Percentiles rank a stretch among this genome's conserved stretches.
Conservation (phyloP, 2,888 invertebrate genomes). For the Ormyrus nitidulus region DNA sequence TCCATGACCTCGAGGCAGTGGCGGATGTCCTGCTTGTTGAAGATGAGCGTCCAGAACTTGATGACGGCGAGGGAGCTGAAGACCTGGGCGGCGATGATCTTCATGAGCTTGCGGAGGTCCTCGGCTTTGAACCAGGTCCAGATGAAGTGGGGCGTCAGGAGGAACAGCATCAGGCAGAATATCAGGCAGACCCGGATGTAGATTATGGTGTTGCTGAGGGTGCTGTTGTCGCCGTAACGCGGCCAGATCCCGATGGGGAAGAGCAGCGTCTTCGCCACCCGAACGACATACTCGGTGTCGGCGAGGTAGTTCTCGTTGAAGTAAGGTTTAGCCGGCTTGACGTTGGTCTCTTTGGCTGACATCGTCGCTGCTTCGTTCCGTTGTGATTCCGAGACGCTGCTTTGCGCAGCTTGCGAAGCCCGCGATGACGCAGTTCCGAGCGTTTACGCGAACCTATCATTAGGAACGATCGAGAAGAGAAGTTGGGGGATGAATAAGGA, state of each 20-base stretch:
- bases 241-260: constrained; percentile 71
- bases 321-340: constrained; percentile 7
- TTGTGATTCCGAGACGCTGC: background rate
- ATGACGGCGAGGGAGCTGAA: constrained; percentile 68
- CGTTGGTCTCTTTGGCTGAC: constrained; percentile 12
- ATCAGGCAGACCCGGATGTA: constrained; percentile 61
- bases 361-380: background rate
- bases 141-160: constrained; percentile 67
- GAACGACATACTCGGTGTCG: constrained; percentile 65
- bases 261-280: constrained; percentile 64
- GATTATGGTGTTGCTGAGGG: constrained; percentile 55
- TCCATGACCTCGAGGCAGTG: constrained; percentile 66
- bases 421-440: background rate
- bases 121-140: constrained; percentile 69
- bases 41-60: constrained; percentile 69
- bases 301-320: constrained; percentile 60
- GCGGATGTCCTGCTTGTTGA: constrained; percentile 65
- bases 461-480: constrained; percentile 7
- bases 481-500: constrained; percentile 29
- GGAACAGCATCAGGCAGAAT: constrained; percentile 67
- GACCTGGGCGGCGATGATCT: constrained; percentile 66
- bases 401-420: background rate
- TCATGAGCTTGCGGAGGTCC: constrained; percentile 68
- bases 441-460: constrained; percentile 6
- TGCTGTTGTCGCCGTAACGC: constrained; percentile 61